A percentile compares a stretch with the other conserved stretches of the same genome.
Evolutionary conservation across 2,888 invertebrate species (phyloP).

Genomic region (Neoascia interrupta): DNA sequence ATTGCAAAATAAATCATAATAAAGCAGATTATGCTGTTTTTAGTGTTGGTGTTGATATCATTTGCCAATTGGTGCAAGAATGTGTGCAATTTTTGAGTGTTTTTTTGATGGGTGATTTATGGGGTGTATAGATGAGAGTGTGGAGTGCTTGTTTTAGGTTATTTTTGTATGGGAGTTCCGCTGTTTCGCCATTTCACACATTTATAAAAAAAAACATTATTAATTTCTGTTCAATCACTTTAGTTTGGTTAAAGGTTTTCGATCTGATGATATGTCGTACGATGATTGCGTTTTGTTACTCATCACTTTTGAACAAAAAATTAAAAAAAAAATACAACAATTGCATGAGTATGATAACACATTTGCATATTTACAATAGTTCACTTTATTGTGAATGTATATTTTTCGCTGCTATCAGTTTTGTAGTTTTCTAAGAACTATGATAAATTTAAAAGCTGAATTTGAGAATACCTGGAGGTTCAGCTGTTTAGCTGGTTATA

Average conservation of each 20-base stretch:
- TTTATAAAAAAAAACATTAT: conserved; percentile 23
- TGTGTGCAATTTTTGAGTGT: conserved; percentile 52
- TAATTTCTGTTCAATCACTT: conserved; percentile 47
- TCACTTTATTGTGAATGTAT: conserved; percentile 25
- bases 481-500: conserved; percentile 3
- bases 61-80: conserved; percentile 62
- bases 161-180: conserved; percentile 70
- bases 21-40: conserved; percentile 62
- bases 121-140: conserved; percentile 53
- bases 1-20: conserved; percentile 59
- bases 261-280: conserved; percentile 54
- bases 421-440: neutral
- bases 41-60: conserved; percentile 50
- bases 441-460: too few species aligned
- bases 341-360: conserved; percentile 14
- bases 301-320: conserved; percentile 22
- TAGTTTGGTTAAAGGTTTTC: conserved; percentile 59
- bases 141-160: conserved; percentile 60
- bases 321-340: conserved; percentile 22
- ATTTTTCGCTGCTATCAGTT: neutral
- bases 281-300: conserved; percentile 54
- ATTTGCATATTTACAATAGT: conserved; percentile 56
- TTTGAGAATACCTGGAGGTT: conserved; percentile 1
- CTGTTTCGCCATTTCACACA: conserved; percentile 73
- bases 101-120: conserved; percentile 38